Evolutionary conservation across 2,888 invertebrate genomes (phyloP), one percentile per base, ranked within the genome.

Genomic region (Trachelus stipa): DNA sequence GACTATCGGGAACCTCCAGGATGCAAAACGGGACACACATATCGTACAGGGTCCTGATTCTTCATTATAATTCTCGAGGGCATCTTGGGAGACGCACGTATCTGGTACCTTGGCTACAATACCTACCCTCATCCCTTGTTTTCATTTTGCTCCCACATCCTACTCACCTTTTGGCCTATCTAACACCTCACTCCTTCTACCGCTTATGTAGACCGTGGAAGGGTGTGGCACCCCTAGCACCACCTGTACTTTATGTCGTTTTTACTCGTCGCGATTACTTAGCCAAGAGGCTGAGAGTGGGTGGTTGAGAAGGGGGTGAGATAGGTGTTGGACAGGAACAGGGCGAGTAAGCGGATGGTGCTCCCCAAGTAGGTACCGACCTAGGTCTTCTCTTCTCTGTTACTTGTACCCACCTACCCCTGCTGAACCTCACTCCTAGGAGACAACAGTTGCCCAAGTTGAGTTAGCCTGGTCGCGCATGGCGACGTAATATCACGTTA

Each of bases 211-310:
- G 31, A 12, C n/a, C 71, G 3, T 31, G 71, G 71, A 15, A 73
- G 73, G 73, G 73, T 23, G 73, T 34, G 30, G 73, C 34, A 34
- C 23, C 34, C 83, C 79, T 83, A 80, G 83, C 86, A 83, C 82
- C 86, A 82, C 83, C 85, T 86, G 87, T 84, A 85, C 80, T 86
- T 87, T 84, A 86, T 83, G 84, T 84, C 81, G 83, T 85, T 86
- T 87, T 86, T 84, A 87, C 84, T 83, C 83, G 81, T 83, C 81
- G 82, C 85, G 85, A 86, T 86, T 85, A 85, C 86, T 84, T 83
- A 81, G 83, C 79, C 81, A 77, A n/a, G 73, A 40, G 23, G 56
- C 23, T 56, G 56, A 56, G 56, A 23, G 23, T 56, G 56, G 56
- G 56, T 56, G 23, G 23, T 23, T 23, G 23, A 23, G 40, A 15